Base-by-base conservation (phyloP, 2,888 invertebrate genomes). In the Drosophila affinis region DNA sequence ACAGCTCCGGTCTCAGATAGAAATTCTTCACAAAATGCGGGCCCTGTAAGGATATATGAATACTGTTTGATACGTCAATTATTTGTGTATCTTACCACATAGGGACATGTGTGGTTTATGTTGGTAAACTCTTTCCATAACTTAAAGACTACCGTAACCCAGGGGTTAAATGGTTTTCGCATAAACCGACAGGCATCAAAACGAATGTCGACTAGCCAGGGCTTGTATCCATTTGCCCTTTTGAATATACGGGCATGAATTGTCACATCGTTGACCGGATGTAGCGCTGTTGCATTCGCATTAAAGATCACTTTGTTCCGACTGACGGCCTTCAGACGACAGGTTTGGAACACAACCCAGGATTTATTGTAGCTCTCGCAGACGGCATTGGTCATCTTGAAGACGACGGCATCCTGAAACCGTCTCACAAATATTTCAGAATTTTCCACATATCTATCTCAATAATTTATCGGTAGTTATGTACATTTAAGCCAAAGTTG, bases 351-450 rank as follows among this genome's bases (percentile, higher is more conserved):
- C 0, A 14, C 10, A 5, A 73, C 7, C 65, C 71, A 75, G 0
- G 68, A 62, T 46, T 71, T 34, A 6, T 78, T 75, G 14, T 55
- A 59, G n/a, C 51, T 60, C 21, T 63, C 46, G 34, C 77, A 78
- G 0, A 54, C 24, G 3, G 45, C 45, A 48, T 77, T 77, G 3
- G 75, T 65, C 17, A 76, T 39, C 9, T 76, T 76, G 3, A 70
- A 70, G 5, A 47, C 6, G 9, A 48, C 9, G 2, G 68, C 67
- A 5, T 71, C 53, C 75, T 76, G 34, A 10, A 29, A 9, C 12
- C 14, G 3, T 32, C 10, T 1, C 32, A 32, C 32, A 4, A 1
- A 32, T 10, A 10, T 32, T 32, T 10, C 10, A 34, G 5, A 12
- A 0, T 0, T 4, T 21, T 24, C 9, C 39, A 34, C 34, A 14